Conservation (phyloP, 1,140 invertebrate genomes). For the Mya arenaria region DNA sequence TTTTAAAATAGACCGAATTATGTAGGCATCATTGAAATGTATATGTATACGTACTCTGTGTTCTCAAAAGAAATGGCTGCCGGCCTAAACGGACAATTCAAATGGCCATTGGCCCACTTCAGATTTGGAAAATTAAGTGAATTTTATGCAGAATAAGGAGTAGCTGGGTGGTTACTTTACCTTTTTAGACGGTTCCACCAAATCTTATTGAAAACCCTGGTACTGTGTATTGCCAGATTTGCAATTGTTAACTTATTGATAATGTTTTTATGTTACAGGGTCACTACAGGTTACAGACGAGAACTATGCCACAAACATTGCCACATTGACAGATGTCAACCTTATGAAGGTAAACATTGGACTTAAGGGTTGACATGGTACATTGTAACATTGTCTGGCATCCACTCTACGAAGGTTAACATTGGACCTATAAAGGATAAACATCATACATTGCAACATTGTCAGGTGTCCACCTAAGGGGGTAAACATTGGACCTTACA, state of each 20-base stretch:
- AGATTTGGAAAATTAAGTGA: neutral
- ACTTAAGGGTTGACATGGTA: too few species aligned
- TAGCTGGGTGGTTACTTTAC: neutral
- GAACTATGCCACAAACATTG: conserved; percentile 33
- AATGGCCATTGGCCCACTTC: neutral
- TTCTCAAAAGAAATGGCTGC: too few species aligned
- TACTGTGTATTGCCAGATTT: neutral
- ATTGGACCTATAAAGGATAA: too few species aligned
- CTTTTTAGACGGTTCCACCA: neutral
- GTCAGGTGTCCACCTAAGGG: too few species aligned
- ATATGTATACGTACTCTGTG: too few species aligned
- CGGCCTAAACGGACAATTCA: too few species aligned
- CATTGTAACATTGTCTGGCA: too few species aligned
- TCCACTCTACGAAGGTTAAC: too few species aligned
- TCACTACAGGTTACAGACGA: conserved; percentile 30
- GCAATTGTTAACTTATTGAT: neutral
- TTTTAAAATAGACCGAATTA: too few species aligned
- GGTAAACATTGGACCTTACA: too few species aligned
- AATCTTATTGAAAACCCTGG: neutral
- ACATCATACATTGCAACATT: too few species aligned
- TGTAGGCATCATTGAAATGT: too few species aligned
- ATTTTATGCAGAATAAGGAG: neutral
- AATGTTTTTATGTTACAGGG: conserved; percentile 24
- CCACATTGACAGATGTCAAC: conserved; percentile 32
- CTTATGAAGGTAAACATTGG: conserved; percentile 20